Evolutionary conservation across 2,888 invertebrate species (phyloP).

Genomic region (Cheilosia variabilis): DNA sequence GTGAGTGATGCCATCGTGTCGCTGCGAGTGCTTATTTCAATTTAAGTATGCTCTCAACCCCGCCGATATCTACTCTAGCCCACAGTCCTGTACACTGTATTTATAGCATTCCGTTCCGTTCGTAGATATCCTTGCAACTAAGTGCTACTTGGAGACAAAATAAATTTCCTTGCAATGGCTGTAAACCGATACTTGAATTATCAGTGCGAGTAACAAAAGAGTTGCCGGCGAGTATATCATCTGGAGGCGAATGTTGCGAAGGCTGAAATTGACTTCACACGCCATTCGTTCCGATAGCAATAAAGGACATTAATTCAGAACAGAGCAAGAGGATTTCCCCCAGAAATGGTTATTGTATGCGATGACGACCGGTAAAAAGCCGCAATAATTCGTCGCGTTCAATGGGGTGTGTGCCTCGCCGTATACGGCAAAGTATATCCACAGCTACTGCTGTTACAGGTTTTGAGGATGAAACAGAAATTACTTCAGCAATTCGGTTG

Average conservation of each 20-base stretch:
- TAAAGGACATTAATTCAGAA: slow-evolving; percentile 67
- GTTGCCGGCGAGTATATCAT: slow-evolving; percentile 20
- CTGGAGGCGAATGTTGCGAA: slow-evolving; percentile 3
- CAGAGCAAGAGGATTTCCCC: slow-evolving; percentile 32
- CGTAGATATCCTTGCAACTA: slow-evolving; percentile 32
- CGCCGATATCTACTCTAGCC: neutral
- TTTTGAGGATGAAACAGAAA: slow-evolving; percentile 18
- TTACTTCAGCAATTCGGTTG: slow-evolving; percentile 18
- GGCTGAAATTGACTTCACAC: slow-evolving; percentile 48
- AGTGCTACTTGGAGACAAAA: slow-evolving; percentile 49
- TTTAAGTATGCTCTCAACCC: slow-evolving; percentile 28
- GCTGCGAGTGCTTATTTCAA: slow-evolving; percentile 54
- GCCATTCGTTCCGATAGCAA: slow-evolving; percentile 56
- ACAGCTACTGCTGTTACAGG: slow-evolving; percentile 4
- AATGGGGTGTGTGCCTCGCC: slow-evolving; percentile 42
- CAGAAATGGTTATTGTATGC: slow-evolving; percentile 58
- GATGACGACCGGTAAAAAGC: slow-evolving; percentile 36
- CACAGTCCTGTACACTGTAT: neutral
- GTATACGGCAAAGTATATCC: neutral
- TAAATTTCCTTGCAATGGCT: slow-evolving; percentile 46
- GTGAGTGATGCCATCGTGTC: slow-evolving; percentile 8
- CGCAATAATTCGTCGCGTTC: slow-evolving; percentile 60
- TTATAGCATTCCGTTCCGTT: neutral
- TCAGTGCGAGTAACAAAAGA: slow-evolving; percentile 43
- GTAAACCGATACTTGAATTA: slow-evolving; percentile 62